These are phyloP conservation scores for Limnephilus lunatus DNA, from an alignment of 2,888 invertebrate species.

Conservation along the genomic window DNA sequence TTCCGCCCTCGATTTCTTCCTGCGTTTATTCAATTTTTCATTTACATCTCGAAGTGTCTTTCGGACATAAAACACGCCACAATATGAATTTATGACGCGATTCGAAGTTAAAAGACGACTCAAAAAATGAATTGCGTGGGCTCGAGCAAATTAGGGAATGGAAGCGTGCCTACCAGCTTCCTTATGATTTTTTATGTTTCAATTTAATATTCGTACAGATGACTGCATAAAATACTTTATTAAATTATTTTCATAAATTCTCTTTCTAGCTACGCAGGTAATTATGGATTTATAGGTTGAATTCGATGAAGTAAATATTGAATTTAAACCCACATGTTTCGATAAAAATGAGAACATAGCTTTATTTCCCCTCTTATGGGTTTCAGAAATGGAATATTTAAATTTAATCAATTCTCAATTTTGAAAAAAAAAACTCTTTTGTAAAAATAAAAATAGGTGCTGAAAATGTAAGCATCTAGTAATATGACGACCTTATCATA, in stretches of 20 bases:
- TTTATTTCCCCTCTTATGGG: not conserved
- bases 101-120: not conserved
- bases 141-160: not conserved
- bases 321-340: not conserved
- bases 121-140: not conserved
- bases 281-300: not conserved
- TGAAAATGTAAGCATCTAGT: no score
- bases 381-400: no score
- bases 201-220: not conserved
- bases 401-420: not conserved
- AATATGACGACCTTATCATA: no score
- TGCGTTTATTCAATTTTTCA: constrained; percentile 53
- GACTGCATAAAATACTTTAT: not conserved
- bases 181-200: not conserved
- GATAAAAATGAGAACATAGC: not conserved
- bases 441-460: not conserved
- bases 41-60: constrained; percentile 38
- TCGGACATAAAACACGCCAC: constrained; percentile 46
- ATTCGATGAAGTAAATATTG: not conserved
- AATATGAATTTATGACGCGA: constrained; percentile 14
- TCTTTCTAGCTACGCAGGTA: not conserved
- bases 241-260: not conserved
- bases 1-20: constrained; percentile 29
- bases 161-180: not conserved
- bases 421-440: not conserved